These are phyloP conservation scores for Hylaeus volcanicus DNA, from an alignment of 1,140 invertebrate genomes.

Conservation along the genomic window DNA sequence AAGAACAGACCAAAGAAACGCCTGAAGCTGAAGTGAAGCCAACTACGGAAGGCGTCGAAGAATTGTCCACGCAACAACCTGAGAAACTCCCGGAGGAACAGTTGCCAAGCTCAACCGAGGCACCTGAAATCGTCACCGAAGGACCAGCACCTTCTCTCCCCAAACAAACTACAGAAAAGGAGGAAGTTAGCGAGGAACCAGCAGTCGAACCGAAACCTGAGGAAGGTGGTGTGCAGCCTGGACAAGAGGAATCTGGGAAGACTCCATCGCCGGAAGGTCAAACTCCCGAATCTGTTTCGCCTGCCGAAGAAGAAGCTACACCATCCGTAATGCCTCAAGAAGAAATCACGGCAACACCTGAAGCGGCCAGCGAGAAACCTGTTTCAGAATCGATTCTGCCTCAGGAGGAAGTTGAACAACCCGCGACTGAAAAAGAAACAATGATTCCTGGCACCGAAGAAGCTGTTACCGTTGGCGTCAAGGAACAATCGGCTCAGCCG, in stretches of 20 bases:
- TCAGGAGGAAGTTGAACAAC: slow-evolving; percentile 25
- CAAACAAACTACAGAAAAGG: neutral
- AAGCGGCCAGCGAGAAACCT: slow-evolving; percentile 9
- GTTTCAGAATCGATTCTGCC: neutral
- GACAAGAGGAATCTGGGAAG: slow-evolving; percentile 9
- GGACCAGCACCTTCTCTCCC: neutral
- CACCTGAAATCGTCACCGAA: slow-evolving; percentile 20
- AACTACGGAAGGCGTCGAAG: slow-evolving; percentile 16
- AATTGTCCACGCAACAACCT: neutral
- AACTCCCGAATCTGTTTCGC: neutral
- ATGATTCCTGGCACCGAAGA: neutral
- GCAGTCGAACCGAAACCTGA: neutral
- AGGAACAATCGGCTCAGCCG: neutral
- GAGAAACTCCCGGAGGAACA: slow-evolving; percentile 33
- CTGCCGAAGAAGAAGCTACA: slow-evolving; percentile 13
- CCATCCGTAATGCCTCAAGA: neutral
- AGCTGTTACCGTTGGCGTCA: neutral
- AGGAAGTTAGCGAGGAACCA: neutral
- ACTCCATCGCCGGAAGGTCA: neutral
- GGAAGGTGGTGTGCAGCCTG: neutral
- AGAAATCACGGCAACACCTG: neutral
- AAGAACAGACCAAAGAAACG: slow-evolving; percentile 24
- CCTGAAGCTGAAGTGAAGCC: neutral
- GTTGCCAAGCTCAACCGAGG: slow-evolving; percentile 36
- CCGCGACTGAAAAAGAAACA: neutral